These are phyloP conservation scores for Sinocyclocheilus maitianheensis DNA, from an alignment of 2,113 vertebrate genomes.

Conservation along the genomic window DNA sequence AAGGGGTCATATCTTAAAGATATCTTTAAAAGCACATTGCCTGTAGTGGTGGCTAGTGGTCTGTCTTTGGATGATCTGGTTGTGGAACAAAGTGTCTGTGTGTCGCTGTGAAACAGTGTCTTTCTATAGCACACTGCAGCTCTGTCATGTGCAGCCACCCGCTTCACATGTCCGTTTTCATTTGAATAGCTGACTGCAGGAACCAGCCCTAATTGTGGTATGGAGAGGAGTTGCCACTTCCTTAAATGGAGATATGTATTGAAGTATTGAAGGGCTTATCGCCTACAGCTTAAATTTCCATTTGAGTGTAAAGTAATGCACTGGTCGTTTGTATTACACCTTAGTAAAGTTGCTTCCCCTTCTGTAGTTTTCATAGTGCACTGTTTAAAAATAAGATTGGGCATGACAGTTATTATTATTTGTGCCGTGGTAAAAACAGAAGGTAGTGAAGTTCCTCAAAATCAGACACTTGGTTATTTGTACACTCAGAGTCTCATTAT, in stretches of 20 bases:
- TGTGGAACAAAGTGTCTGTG: slow-evolving; percentile 53
- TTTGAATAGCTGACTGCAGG: slow-evolving; percentile 37
- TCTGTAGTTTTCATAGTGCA: not conserved
- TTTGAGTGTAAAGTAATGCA: not conserved
- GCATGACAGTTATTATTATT: not conserved
- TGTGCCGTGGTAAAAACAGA: not conserved
- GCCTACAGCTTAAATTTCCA: not conserved
- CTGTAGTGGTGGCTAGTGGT: slow-evolving; percentile 15
- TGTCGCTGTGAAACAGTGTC: slow-evolving; percentile 48
- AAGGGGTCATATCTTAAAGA: not conserved
- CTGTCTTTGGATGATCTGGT: slow-evolving; percentile 15
- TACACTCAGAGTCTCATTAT: not conserved
- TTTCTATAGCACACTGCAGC: slow-evolving; percentile 46
- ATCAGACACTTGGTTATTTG: not conserved
- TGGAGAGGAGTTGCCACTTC: slow-evolving; percentile 29
- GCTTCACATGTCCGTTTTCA: slow-evolving; percentile 38
- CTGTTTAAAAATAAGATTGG: not conserved
- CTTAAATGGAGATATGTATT: slow-evolving; percentile 29
- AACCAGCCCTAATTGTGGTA: slow-evolving; percentile 27
- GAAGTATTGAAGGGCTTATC: not conserved
- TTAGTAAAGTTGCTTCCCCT: not conserved
- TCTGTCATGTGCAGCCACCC: slow-evolving; percentile 43
- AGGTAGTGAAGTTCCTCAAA: not conserved
- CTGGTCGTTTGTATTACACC: not conserved
- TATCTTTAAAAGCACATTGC: not conserved